phyloP scores from a whole-genome alignment of 2,888 invertebrate species.

The Erebia palarica region DNA sequence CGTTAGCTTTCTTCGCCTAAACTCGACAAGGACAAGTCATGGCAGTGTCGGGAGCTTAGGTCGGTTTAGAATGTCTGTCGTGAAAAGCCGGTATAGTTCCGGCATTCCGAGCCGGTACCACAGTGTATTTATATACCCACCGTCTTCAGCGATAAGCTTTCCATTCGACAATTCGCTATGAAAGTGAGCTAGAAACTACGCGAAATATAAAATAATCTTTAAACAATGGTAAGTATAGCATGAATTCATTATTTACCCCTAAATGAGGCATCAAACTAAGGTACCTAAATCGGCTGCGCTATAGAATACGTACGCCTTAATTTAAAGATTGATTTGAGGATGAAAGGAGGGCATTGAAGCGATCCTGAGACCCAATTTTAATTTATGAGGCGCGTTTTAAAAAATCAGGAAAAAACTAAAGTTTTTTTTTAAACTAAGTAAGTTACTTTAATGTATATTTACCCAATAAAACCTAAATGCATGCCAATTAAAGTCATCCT shows the following conservation, averaged over 20 bases:
- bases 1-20: conserved; percentile 45
- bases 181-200: conserved; percentile 3
- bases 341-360: no score
- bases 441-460: no score
- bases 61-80: conserved; percentile 8
- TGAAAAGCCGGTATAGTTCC: conserved; percentile 11
- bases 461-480: no score
- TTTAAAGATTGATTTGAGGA: no score
- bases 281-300: no score
- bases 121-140: conserved; percentile 10
- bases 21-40: conserved; percentile 10
- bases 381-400: no score
- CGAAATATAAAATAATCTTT: not conserved
- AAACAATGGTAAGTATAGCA: conserved; percentile 8
- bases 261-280: not conserved
- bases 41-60: conserved; percentile 3
- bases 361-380: no score
- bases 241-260: not conserved
- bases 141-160: not conserved
- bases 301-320: no score
- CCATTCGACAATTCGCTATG: not conserved
- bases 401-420: no score
- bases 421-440: no score
- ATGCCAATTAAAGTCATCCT: no score
- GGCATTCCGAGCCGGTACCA: conserved; percentile 2